Percentiles rank a stretch among this genome's conserved stretches.
phyloP scores from a whole-genome alignment of 2,888 invertebrate species.

The Chaitophorus viminalis region DNA sequence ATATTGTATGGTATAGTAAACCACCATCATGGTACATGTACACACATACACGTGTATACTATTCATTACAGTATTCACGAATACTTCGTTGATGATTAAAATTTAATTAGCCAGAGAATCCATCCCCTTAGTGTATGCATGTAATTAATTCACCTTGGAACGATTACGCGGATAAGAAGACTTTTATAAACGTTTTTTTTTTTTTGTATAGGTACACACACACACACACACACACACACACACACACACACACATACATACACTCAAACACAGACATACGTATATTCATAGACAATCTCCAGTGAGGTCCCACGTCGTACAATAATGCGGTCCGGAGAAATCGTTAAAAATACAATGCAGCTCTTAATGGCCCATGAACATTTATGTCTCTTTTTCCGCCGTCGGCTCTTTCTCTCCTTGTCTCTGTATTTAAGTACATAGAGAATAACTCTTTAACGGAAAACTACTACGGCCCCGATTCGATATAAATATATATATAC shows the following conservation, averaged over 20 bases:
- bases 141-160: constrained; percentile 48
- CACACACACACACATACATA: not conserved
- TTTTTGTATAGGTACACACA: not conserved
- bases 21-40: not conserved
- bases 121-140: not conserved
- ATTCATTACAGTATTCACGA: too few species aligned
- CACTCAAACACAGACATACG: not conserved
- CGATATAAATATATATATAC: not conserved
- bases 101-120: constrained; percentile 45
- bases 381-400: constrained; percentile 24
- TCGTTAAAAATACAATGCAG: constrained; percentile 51
- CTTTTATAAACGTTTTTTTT: too few species aligned
- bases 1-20: not conserved
- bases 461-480: constrained; percentile 14
- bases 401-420: not conserved
- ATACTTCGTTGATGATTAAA: constrained; percentile 39
- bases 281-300: not conserved
- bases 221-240: not conserved
- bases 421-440: not conserved
- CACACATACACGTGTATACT: not conserved
- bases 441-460: constrained; percentile 15
- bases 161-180: constrained; percentile 24
- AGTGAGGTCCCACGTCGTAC: constrained; percentile 21
- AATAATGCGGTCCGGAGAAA: constrained; percentile 49
- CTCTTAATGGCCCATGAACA: constrained; percentile 32